Conservation (phyloP, 2,113 vertebrate species). For the Alosa alosa region DNA sequence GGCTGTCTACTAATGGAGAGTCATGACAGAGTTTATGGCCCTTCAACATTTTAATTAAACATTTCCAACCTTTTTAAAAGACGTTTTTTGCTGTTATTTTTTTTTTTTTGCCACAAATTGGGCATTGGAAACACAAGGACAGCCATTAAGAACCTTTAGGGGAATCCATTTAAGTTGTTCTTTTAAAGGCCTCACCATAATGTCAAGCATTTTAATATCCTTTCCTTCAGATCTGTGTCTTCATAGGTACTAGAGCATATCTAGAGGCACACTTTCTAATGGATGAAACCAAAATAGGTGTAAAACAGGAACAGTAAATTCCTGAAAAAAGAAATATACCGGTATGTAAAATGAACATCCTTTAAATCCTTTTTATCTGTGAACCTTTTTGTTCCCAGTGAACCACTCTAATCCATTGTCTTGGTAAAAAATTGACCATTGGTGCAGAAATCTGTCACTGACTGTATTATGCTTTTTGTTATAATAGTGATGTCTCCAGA, state of each 20-base stretch:
- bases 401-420: no score
- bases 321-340: neutral
- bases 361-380: no score
- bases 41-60: neutral
- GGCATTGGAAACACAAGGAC: neutral
- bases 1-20: neutral
- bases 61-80: no score
- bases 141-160: neutral
- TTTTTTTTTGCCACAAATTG: neutral
- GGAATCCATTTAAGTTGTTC: neutral
- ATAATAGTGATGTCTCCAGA: neutral
- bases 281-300: neutral
- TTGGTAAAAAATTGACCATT: neutral
- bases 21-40: neutral
- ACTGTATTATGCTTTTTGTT: neutral
- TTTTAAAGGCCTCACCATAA: neutral
- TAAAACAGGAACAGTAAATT: neutral
- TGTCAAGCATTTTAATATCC: neutral
- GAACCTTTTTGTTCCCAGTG: no score
- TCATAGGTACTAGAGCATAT: neutral
- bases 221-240: neutral
- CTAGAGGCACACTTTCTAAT: neutral
- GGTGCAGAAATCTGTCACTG: neutral
- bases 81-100: neutral
- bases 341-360: neutral